Conservation (phyloP, 2,888 invertebrate species). For the Pomacea canaliculata region DNA sequence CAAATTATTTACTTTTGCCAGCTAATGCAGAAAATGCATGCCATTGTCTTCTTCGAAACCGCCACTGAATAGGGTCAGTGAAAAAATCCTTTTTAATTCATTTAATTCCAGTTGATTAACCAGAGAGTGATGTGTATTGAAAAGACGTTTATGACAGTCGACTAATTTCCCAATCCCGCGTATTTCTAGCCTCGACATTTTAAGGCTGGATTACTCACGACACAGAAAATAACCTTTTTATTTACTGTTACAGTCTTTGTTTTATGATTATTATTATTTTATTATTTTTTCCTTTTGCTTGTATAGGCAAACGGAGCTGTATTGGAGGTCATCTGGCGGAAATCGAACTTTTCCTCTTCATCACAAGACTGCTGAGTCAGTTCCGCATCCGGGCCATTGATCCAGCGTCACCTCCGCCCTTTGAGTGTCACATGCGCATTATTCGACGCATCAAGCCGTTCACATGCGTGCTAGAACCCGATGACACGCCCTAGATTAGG, state of each 20-base stretch:
- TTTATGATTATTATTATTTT: no score
- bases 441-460: slow-evolving; percentile 37
- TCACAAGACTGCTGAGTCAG: slow-evolving; percentile 25
- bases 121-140: no score
- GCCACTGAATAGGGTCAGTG: background rate
- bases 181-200: no score
- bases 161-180: no score
- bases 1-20: no score
- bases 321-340: slow-evolving; percentile 33
- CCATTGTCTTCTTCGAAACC: background rate
- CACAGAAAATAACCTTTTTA: no score
- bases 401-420: slow-evolving; percentile 25
- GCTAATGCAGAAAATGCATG: background rate
- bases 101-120: no score
- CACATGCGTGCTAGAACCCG: slow-evolving; percentile 27
- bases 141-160: no score
- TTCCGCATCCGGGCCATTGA: slow-evolving; percentile 24
- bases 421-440: slow-evolving; percentile 35
- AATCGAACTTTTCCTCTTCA: slow-evolving; percentile 34
- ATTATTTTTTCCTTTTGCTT: background rate
- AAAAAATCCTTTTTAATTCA: background rate
- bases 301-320: slow-evolving; percentile 34
- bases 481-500: background rate
- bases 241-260: no score
- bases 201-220: no score